Evolutionary conservation across 2,888 invertebrate genomes (phyloP).

Genomic region (Micropterix aruncella): DNA sequence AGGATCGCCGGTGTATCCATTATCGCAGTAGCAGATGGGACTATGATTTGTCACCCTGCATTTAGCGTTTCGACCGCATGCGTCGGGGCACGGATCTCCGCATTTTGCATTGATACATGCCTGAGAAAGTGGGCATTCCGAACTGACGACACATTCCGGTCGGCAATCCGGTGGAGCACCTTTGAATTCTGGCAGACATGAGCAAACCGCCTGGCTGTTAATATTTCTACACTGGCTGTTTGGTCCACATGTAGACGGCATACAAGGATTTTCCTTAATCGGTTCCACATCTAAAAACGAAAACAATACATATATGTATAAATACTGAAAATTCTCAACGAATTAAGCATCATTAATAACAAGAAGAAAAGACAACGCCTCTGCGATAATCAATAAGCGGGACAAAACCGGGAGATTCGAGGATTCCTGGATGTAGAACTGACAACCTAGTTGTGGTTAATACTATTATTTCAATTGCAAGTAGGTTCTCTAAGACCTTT

Average conservation of each 20-base stretch:
- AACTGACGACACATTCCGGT: slow-evolving; percentile 57
- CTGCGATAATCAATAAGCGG: no score
- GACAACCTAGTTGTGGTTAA: no score
- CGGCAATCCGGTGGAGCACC: slow-evolving; percentile 66
- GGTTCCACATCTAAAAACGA: slow-evolving; percentile 20
- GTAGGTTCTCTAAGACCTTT: no score
- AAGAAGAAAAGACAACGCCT: no score
- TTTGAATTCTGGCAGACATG: slow-evolving; percentile 53
- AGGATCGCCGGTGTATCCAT: slow-evolving; percentile 61
- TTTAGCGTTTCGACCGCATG: slow-evolving; percentile 59
- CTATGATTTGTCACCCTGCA: slow-evolving; percentile 61
- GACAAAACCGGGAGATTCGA: no score
- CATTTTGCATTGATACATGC: slow-evolving; percentile 63
- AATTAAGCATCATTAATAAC: no score
- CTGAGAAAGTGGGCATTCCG: slow-evolving; percentile 52
- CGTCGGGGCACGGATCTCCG: slow-evolving; percentile 62
- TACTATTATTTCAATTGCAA: no score
- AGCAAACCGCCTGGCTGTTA: slow-evolving; percentile 51
- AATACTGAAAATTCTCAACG: no score
- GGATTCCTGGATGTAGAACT: no score
- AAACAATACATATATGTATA: no score
- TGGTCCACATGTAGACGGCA: slow-evolving; percentile 66
- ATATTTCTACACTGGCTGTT: slow-evolving; percentile 59
- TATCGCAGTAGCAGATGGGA: slow-evolving; percentile 51
- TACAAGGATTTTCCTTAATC: slow-evolving; percentile 42